These are phyloP conservation scores for Pluvianellus socialis DNA, from an alignment of 2,113 vertebrate species.

Conservation along the genomic window DNA sequence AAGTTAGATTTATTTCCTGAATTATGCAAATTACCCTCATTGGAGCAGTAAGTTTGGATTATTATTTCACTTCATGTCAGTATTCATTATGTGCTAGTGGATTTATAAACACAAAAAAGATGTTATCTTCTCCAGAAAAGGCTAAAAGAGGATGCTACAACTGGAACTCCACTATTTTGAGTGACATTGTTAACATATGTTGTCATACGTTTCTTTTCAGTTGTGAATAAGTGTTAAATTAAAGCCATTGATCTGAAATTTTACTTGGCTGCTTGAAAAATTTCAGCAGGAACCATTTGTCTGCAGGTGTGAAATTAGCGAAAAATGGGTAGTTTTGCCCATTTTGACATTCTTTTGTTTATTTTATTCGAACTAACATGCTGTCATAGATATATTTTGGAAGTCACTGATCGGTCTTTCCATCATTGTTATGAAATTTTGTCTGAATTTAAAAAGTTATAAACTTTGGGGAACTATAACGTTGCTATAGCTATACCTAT, in stretches of 20 bases:
- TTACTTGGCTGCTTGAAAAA: neutral
- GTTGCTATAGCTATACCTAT: neutral
- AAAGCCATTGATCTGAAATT: neutral
- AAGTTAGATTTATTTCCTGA: neutral
- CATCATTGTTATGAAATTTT: neutral
- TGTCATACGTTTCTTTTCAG: neutral
- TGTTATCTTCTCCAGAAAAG: neutral
- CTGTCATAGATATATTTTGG: neutral
- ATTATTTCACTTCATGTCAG: neutral
- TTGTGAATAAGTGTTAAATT: neutral
- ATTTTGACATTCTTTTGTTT: neutral
- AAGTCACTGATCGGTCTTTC: neutral
- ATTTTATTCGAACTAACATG: neutral
- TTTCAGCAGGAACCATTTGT: neutral
- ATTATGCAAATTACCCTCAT: neutral
- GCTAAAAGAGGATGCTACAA: neutral
- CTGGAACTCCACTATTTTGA: neutral
- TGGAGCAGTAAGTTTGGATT: neutral
- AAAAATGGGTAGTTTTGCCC: neutral
- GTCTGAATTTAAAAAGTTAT: neutral
- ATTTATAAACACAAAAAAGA: neutral
- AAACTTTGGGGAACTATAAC: neutral
- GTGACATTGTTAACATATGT: neutral
- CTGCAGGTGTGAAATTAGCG: neutral
- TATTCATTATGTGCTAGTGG: neutral